Base-by-base conservation (phyloP, 2,797 vertebrate genomes). In the Lophura swinhoii region DNA sequence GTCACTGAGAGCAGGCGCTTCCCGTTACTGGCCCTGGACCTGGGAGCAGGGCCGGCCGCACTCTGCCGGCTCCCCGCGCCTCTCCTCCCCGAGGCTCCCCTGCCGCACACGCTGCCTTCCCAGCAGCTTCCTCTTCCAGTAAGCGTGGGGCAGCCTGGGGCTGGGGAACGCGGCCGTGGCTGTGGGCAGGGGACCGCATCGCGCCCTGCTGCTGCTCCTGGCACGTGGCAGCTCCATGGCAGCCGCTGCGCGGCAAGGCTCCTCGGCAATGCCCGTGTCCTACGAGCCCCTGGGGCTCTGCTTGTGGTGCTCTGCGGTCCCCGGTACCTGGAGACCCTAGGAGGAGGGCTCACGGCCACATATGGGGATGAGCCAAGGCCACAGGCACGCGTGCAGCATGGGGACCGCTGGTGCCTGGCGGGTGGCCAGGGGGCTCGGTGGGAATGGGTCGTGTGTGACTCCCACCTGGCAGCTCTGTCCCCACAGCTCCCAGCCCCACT, bases 11-110 rank as follows among this genome's bases (percentile, higher is more conserved):
- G 91, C 94, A 94, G 96, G 94, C 3, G 70, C 97, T 98, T 98
- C 98, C 98, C 97, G 97, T 97, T 96, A 95, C 96, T 77, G 90
- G 80, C 92, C 87, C 87, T 74, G 90, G 96, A 96, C 96, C 33
- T 53, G 91, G 88, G 91, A 92, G 67, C 81, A 31, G 2, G 97
- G 97, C 96, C 43, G 83, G 84, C 72, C 31, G 69, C 76, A 82
- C 77, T 46, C 78, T 17, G 86, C 43, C 46, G 93, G 91, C 91
- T 88, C 95, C 82, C 91, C 37, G 77, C 37, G 88, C 79, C 31
- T 79, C 53, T 85, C 89, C 90, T 93, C 68, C 80, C 87, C 76
- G 79, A 75, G 79, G 91, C 87, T 37, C 28, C 94, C 87, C 87
- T 10, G 1, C 73, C 17, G 10, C 88, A 88, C 18, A 20, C 41